phyloP scores from a whole-genome alignment of 2,797 vertebrate genomes.

The Protonibea diacanthus region DNA sequence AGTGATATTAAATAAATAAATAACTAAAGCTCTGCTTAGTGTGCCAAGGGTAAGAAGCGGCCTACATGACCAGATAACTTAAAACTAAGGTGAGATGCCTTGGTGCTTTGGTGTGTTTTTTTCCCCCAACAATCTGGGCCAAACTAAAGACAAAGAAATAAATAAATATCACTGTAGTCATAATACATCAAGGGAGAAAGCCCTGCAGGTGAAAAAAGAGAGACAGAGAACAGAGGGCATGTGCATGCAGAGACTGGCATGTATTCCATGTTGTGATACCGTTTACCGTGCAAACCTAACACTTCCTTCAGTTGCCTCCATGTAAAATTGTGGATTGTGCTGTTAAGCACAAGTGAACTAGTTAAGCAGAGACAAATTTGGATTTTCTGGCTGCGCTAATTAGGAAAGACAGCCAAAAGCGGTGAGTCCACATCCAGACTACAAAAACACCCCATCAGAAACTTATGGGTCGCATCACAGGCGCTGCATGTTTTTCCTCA shows the following conservation, averaged over 20 bases:
- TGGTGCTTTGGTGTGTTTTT: background rate
- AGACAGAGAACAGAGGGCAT: slow-evolving; percentile 14
- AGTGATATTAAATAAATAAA: slow-evolving; percentile 30
- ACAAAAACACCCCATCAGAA: slow-evolving; percentile 32
- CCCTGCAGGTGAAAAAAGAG: background rate
- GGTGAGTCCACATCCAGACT: slow-evolving; percentile 2
- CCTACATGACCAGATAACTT: background rate
- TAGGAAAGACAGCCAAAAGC: slow-evolving; percentile 33
- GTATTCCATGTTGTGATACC: background rate
- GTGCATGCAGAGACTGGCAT: background rate
- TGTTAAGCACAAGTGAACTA: slow-evolving; percentile 23
- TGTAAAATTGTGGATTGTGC: slow-evolving; percentile 37
- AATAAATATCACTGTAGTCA: background rate
- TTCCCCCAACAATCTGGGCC: background rate
- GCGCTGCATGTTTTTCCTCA: slow-evolving; percentile 19
- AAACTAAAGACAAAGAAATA: slow-evolving; percentile 24
- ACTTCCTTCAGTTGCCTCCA: slow-evolving; percentile 34
- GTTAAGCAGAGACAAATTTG: slow-evolving; percentile 28
- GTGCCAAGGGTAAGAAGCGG: background rate
- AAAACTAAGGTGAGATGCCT: background rate
- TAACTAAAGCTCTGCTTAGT: slow-evolving; percentile 14
- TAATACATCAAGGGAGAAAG: background rate
- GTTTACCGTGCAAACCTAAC: slow-evolving; percentile 30
- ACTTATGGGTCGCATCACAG: slow-evolving; percentile 31
- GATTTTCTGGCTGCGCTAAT: slow-evolving; percentile 43